Evolutionary conservation across 2,113 vertebrate species (phyloP).

Genomic region (Coptodon rendalli): DNA sequence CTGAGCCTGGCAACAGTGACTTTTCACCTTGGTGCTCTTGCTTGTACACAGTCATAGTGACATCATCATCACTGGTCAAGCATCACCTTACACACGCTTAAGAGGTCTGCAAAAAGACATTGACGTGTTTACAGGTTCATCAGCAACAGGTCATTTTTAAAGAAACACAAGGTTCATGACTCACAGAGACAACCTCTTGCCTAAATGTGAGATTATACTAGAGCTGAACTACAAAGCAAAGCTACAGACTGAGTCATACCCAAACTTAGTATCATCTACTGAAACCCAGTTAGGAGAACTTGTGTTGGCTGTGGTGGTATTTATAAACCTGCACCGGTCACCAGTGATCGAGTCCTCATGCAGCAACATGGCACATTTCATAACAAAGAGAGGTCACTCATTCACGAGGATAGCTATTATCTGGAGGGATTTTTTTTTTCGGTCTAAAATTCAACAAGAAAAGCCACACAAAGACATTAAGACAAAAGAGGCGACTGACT

Average conservation of each 20-base stretch:
- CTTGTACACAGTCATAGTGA: background rate
- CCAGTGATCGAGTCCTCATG: constrained; percentile 18
- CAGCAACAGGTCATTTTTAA: background rate
- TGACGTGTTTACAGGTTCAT: background rate
- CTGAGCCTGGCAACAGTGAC: background rate
- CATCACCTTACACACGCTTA: background rate
- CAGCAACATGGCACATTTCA: constrained; percentile 31
- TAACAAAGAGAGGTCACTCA: constrained; percentile 28
- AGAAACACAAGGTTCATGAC: constrained; percentile 4
- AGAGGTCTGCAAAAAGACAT: background rate
- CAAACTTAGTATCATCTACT: constrained; percentile 70
- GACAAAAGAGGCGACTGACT: background rate
- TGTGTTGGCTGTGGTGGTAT: constrained; percentile 38
- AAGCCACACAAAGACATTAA: background rate
- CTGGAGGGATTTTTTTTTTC: background rate
- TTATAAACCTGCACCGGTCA: constrained; percentile 52
- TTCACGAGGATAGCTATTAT: background rate
- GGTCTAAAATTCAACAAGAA: background rate
- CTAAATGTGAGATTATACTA: constrained; percentile 34
- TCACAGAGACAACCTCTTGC: constrained; percentile 7
- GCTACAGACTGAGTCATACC: constrained; percentile 65
- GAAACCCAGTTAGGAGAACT: constrained; percentile 61
- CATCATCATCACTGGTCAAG: background rate
- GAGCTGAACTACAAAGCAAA: constrained; percentile 48
- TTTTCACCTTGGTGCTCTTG: background rate